Conservation (phyloP, 2,888 invertebrate genomes). For the Stegophylla sp. region DNA sequence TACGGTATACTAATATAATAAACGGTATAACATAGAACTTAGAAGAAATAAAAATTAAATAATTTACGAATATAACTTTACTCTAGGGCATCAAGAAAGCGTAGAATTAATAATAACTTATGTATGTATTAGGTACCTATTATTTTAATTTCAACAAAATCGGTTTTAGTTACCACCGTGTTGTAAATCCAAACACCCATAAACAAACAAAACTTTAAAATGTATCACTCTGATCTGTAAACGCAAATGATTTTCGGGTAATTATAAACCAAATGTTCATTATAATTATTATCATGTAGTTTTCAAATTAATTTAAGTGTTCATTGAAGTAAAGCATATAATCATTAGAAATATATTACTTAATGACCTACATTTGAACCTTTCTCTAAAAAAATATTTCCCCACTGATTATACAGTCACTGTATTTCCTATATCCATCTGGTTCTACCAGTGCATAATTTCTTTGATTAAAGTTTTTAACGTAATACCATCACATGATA, state of each 20-base stretch:
- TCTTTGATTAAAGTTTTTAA: constrained; percentile 4
- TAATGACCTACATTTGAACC: constrained; percentile 43
- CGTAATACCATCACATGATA: constrained; percentile 6
- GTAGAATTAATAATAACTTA: neutral
- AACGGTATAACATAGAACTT: neutral
- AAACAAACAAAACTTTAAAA: neutral
- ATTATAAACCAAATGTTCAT: constrained; percentile 3
- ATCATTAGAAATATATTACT: constrained; percentile 22
- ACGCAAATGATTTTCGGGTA: neutral
- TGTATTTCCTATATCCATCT: constrained; percentile 8
- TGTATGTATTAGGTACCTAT: neutral
- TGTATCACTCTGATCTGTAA: neutral
- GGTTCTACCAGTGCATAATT: neutral
- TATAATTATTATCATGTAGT: neutral
- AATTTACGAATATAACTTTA: neutral
- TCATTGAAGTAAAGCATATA: too few species aligned
- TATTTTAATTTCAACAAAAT: neutral
- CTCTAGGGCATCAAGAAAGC: neutral
- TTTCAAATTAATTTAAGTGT: neutral
- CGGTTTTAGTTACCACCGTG: too few species aligned
- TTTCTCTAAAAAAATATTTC: constrained; percentile 21
- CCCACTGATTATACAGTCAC: neutral
- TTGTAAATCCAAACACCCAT: too few species aligned
- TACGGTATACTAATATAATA: neutral
- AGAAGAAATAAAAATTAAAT: neutral